Base-by-base conservation (phyloP, 2,113 vertebrate genomes). In the Atlantisia rogersi region DNA sequence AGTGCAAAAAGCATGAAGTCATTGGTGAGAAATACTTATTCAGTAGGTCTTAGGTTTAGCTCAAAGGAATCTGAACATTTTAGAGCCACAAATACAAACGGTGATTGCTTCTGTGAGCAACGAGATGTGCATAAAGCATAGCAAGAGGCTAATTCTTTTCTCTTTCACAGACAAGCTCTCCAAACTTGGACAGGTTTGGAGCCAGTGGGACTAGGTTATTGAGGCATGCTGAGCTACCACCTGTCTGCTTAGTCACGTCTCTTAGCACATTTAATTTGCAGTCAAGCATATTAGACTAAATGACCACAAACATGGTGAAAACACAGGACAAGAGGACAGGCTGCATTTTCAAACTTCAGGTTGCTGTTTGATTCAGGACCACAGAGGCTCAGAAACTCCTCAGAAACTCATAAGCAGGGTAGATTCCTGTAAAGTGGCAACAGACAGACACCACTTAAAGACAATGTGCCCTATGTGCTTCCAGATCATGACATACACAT, bases 211-310 rank as follows among this genome's bases (percentile, higher is more conserved):
- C 63, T n/a, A 52, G 11, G 4, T 86, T 94, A 65, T 13, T 48
- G 60, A 78, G 44, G 48, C 76, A 70, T 70, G 68, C 71, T 83
- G 76, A 81, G 89, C 40, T 81, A 62, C 91, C 76, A 74, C 59
- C 80, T 83, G 50, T 69, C 60, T 88, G 68, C 75, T 90, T 63
- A 92, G 48, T 58, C 76, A 56, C 0, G 2, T 68, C 67, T 92
- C 75, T 83, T 20, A 85, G 69, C 59, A 90, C 6, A 60, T 76
- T 80, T 85, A 32, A 67, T 86, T 91, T 92, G 52, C 46, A 40
- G 35, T 65, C 28, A 92, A 83, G 40, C 44, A 21, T 77, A 53
- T 65, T 69, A 80, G 32, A 20, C 69, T 90, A 62, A 91, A 87
- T 20, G 59, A 64, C 39, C 37, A 68, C 37, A 82, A 75, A 63